These are phyloP conservation scores for Sesamia nonagrioides DNA, from an alignment of 1,140 invertebrate genomes.

Conservation along the genomic window DNA sequence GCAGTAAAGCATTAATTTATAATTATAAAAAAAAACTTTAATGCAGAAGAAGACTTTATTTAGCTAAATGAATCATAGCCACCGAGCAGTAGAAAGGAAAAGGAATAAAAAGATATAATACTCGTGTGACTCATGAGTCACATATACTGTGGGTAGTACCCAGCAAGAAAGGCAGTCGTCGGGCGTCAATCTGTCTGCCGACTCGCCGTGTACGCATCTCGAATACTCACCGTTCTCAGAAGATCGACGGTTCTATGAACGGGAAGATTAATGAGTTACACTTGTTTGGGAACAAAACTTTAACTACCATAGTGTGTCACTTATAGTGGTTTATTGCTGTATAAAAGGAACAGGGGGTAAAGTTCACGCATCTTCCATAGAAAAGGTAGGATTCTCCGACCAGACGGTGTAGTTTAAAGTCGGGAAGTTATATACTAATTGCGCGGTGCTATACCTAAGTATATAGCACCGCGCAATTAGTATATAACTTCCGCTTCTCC, in stretches of 20 bases:
- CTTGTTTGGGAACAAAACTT: not conserved
- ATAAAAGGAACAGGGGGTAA: too few relatives aligned
- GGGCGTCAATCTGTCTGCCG: slow-evolving; percentile 36
- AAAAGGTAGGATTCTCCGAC: too few relatives aligned
- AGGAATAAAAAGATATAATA: not conserved
- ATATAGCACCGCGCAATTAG: too few relatives aligned
- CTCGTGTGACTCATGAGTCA: slow-evolving; percentile 11
- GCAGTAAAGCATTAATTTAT: too few relatives aligned
- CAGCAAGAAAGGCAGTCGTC: slow-evolving; percentile 15
- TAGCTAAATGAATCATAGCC: not conserved
- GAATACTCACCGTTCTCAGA: slow-evolving; percentile 26
- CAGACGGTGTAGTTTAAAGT: too few relatives aligned
- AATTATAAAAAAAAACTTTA: too few relatives aligned
- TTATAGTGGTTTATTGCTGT: too few relatives aligned
- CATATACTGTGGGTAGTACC: not conserved
- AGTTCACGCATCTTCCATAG: too few relatives aligned
- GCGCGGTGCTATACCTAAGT: too few relatives aligned
- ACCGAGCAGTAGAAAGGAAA: not conserved
- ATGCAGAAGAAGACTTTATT: too few relatives aligned
- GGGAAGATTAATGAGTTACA: slow-evolving; percentile 28
- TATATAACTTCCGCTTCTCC: too few relatives aligned
- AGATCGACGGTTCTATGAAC: slow-evolving; percentile 10
- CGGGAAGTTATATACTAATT: too few relatives aligned
- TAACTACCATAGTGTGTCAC: not conserved
- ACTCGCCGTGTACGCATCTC: slow-evolving; percentile 5